Evolutionary conservation across 1,140 invertebrate species (phyloP).

Genomic region (Bombyx mori): DNA sequence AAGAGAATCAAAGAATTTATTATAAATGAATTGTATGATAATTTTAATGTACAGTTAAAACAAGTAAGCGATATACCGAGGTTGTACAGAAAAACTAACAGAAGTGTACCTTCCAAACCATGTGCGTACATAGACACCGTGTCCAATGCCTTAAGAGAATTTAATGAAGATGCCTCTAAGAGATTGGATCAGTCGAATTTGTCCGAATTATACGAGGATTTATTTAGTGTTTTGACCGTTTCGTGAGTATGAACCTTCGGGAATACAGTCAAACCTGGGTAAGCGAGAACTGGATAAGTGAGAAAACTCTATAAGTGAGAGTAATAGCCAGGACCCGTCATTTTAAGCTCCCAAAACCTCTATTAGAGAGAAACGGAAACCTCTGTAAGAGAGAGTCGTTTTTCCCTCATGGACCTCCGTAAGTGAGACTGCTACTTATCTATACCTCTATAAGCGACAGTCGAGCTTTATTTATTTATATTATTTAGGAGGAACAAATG

Average conservation of each 20-base stretch:
- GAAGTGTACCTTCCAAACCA: constrained; percentile 84
- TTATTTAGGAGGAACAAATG: too few relatives aligned
- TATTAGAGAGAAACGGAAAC: too few relatives aligned
- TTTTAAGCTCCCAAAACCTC: too few relatives aligned
- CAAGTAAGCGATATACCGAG: constrained; percentile 93
- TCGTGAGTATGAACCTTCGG: constrained; percentile 72
- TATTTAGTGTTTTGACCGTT: constrained; percentile 77
- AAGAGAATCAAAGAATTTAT: constrained; percentile 72
- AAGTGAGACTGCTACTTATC: too few relatives aligned
- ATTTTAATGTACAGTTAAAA: constrained; percentile 74
- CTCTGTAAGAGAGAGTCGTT: too few relatives aligned
- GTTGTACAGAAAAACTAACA: constrained; percentile 92
- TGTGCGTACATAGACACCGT: constrained; percentile 84
- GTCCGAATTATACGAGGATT: constrained; percentile 69
- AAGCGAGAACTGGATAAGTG: too few relatives aligned
- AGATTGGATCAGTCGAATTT: constrained; percentile 71
- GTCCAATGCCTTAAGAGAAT: constrained; percentile 75
- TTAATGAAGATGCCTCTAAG: constrained; percentile 72
- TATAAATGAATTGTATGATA: constrained; percentile 71
- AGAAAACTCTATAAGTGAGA: too few relatives aligned
- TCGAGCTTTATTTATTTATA: too few relatives aligned
- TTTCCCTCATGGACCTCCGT: too few relatives aligned
- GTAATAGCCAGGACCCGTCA: too few relatives aligned
- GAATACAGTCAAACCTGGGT: too few relatives aligned
- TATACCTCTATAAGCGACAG: too few relatives aligned